Evolutionary conservation across 1,140 invertebrate genomes (phyloP), one percentile per base, ranked within the genome.

Genomic region (Cydia fagiglandana): DNA sequence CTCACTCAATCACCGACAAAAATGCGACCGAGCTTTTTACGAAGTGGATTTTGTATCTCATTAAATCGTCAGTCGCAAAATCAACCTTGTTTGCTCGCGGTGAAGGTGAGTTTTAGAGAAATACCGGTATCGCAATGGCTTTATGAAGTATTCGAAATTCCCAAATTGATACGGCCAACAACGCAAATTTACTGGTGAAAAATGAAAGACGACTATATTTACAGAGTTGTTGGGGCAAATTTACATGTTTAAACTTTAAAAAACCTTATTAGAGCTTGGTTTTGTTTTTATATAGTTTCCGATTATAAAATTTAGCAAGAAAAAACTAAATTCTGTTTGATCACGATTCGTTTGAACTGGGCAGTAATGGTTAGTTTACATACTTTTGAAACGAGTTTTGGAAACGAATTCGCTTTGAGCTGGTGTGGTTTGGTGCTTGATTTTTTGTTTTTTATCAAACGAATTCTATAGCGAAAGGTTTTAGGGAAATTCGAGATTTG

Each of bases 371-470:
- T 70, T 70, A 38, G 30, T 45, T 70, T 70, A 70, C 64, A 38
- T 70, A n/a, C 30, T 10, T 20, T 41, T n/a, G 66, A 70, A 70
- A 38, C 34, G 66, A 68, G 64, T 68, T 68, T 68, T 30, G 13
- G 64, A n/a, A 68, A 68, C 64, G 15, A 41, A 70, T 45, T 70
- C 30, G 34, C 66, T 70, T 70, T 68, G 30, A 70, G 64, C 64
- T 34, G 30, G 66, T 70, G 30, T 61, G 56, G 9, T 61, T 61
- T 24, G 56, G 7, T 20, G 56, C 20, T 61, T 12, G 56, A 61
- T 61, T 61, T 61, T 47, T 12, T 61, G 20, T 61, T 61, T 61
- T 56, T n/a, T 56, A 15, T 56, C 56, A 24, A 61, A 61, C 56
- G 20, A 61, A 61, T 17, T 17, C n/a, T 56, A 56, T 56, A 56